These are phyloP conservation scores for Phoxinus dragarum DNA, from an alignment of 2,797 vertebrate species.

Conservation along the genomic window DNA sequence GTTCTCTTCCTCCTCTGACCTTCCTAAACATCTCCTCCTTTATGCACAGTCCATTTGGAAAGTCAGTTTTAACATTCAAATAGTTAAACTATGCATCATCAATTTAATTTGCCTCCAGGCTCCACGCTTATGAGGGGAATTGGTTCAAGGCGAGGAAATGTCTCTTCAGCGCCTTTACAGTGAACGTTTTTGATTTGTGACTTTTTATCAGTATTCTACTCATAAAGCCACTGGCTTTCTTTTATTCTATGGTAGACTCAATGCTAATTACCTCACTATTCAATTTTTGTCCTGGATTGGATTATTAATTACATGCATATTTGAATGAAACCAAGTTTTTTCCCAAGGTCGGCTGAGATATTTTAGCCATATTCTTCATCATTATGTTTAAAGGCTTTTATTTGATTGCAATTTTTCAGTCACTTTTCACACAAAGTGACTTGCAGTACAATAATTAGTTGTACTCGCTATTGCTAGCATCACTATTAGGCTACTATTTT, in stretches of 20 bases:
- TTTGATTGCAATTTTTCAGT: conserved; percentile 1
- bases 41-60: conserved; percentile 44
- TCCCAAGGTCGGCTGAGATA: conserved; percentile 37
- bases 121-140: conserved; percentile 57
- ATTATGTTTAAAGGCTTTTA: not conserved
- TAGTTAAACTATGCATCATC: conserved; percentile 67
- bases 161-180: conserved; percentile 64
- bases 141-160: conserved; percentile 29
- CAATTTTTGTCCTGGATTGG: conserved; percentile 44
- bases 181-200: conserved; percentile 64
- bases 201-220: conserved; percentile 63
- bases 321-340: conserved; percentile 36
- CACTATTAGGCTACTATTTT: not conserved
- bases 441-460: not conserved
- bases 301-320: conserved; percentile 54
- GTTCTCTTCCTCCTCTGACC: not conserved
- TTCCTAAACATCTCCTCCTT: conserved; percentile 9
- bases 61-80: conserved; percentile 64
- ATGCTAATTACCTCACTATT: conserved; percentile 57
- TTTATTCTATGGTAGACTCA: conserved; percentile 44
- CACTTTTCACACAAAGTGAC: not conserved
- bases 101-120: conserved; percentile 64
- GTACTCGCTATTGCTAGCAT: not conserved
- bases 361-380: not conserved
- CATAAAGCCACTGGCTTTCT: conserved; percentile 59